Evolutionary conservation across 2,113 vertebrate genomes (phyloP), one percentile per base, ranked within the genome.

Genomic region (Pedionomus torquatus): DNA sequence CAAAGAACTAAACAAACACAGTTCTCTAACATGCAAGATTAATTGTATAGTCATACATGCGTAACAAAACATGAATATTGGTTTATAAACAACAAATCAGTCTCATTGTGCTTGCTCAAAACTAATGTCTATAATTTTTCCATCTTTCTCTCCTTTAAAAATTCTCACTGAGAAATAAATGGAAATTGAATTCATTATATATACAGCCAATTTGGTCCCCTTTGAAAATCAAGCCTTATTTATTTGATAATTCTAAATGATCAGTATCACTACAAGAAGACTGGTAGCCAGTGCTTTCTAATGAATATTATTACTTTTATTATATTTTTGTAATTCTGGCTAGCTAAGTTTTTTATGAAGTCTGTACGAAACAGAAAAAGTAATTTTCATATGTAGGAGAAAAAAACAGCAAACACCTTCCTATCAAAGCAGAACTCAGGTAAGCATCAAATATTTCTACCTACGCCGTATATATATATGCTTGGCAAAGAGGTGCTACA

Each of bases 181-280:
- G 28, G 51, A 69, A 71, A 94, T 52, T 76, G 17, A 88, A 48
- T 31, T 69, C 3, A 65, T 39, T 55, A 57, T 57, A 63, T 35
- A 33, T 37, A 83, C 48, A 92, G 74, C 24, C 24, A 70, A 54
- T 89, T 94, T 95, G 5, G 18, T 71, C 9, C 5, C 26, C n/a
- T 94, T 80, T 96, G 64, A 95, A 91, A 83, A 83, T 89, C 64
- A 85, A 74, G 31, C 3, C 65, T 86, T 61, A 64, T 88, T 78
- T 86, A 89, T 91, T 84, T 94, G 60, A 71, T 70, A 93, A 89
- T 91, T 90, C 49, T 88, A 94, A 95, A 30, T 78, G 3, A 94
- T 83, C 65, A 43, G 25, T 57, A 58, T 72, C 23, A 65, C 51
- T 39, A 37, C 8, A 83, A 70, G 58, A 89, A 48, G 37, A 76